These are phyloP conservation scores for Cyprinodon brontotheroides DNA, from an alignment of 2,113 vertebrate species.

Conservation along the genomic window DNA sequence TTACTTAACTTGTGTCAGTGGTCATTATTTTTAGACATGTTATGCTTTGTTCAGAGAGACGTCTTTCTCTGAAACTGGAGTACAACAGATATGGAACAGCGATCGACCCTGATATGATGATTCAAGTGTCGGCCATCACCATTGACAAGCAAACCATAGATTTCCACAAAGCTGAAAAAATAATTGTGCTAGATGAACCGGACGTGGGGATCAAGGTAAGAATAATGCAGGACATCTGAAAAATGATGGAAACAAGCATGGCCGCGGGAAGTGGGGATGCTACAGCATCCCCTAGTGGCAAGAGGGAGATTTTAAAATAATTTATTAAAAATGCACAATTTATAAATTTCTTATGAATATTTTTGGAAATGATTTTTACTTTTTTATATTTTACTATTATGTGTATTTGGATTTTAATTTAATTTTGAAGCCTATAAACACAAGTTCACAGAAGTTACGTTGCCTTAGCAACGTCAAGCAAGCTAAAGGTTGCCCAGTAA, in stretches of 20 bases:
- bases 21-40: neutral
- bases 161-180: constrained; percentile 74
- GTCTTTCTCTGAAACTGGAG: constrained; percentile 76
- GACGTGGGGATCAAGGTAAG: constrained; percentile 84
- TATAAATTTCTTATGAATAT: too few species aligned
- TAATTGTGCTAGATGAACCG: constrained; percentile 86
- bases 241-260: neutral
- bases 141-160: constrained; percentile 59
- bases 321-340: too few species aligned
- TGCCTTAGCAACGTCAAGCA: too few species aligned
- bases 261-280: too few species aligned
- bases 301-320: too few species aligned
- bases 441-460: too few species aligned
- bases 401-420: too few species aligned
- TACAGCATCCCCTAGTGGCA: too few species aligned
- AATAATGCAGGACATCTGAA: neutral
- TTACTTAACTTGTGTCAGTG: neutral
- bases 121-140: constrained; percentile 85
- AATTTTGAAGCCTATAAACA: too few species aligned
- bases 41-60: constrained; percentile 70
- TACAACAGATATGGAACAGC: constrained; percentile 79
- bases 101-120: constrained; percentile 85
- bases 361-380: too few species aligned
- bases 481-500: too few species aligned
- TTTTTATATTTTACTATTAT: too few species aligned